phyloP scores from a whole-genome alignment of 2,888 invertebrate species.

The Harpagoxenus sublaevis region DNA sequence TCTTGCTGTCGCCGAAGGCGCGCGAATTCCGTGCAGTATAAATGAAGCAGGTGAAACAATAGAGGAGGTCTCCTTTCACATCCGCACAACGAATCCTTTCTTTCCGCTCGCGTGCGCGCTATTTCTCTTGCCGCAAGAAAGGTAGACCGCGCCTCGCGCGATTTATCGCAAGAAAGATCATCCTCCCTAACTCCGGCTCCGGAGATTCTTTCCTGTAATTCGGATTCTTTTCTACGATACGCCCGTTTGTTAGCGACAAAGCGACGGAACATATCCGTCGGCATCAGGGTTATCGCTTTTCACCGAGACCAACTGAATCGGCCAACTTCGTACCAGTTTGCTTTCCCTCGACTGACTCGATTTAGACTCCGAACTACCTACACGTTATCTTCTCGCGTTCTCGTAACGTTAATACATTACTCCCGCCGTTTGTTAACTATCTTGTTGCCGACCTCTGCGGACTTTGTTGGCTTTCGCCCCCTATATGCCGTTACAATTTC shows the following conservation, averaged over 20 bases:
- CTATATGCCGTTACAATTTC: conserved; percentile 32
- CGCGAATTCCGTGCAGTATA: background rate
- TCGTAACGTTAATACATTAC: conserved; percentile 40
- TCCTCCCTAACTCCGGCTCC: background rate
- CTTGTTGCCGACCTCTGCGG: conserved; percentile 19
- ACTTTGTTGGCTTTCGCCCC: conserved; percentile 39
- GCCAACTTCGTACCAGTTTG: conserved; percentile 35
- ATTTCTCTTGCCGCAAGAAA: conserved; percentile 13
- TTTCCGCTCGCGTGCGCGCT: background rate
- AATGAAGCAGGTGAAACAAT: conserved; percentile 30
- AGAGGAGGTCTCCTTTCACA: background rate
- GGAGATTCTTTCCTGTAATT: background rate
- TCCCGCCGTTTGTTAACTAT: conserved; percentile 44
- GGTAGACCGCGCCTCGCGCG: background rate
- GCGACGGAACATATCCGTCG: conserved; percentile 22
- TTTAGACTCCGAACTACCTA: conserved; percentile 9
- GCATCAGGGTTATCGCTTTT: conserved; percentile 35
- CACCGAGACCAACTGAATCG: conserved; percentile 29
- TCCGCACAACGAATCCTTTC: background rate
- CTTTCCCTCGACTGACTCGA: conserved; percentile 40
- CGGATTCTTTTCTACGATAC: background rate
- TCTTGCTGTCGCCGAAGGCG: conserved; percentile 26
- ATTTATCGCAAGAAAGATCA: conserved; percentile 8
- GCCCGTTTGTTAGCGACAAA: conserved; percentile 14
- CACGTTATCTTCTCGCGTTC: conserved; percentile 42